Conservation (phyloP, 2,888 invertebrate species). For the Epistrophella euchroma region DNA sequence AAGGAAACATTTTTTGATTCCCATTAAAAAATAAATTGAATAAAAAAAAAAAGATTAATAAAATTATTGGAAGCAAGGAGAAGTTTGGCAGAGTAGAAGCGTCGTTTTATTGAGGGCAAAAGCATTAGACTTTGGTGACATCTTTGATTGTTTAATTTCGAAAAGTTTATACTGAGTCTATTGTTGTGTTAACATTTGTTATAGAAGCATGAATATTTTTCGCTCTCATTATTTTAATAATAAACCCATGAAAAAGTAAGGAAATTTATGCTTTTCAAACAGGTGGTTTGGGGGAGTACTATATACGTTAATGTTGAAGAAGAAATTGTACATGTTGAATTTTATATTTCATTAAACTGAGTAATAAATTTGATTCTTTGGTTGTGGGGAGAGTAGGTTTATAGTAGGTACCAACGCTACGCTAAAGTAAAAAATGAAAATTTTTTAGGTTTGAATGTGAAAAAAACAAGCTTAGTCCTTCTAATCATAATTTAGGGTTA, state of each 20-base stretch:
- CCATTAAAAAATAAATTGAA: background rate
- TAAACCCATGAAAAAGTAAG: background rate
- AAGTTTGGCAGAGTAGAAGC: slow-evolving; percentile 2
- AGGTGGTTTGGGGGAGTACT: background rate
- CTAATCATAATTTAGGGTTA: background rate
- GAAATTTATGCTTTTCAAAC: background rate
- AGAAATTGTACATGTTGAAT: background rate
- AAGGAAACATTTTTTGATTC: background rate
- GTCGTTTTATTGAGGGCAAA: slow-evolving; percentile 1
- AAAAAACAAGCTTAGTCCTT: background rate
- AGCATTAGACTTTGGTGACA: slow-evolving; percentile 37
- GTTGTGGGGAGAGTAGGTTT: background rate
- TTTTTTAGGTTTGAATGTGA: background rate
- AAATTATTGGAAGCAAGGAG: background rate
- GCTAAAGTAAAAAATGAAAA: background rate
- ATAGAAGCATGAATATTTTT: slow-evolving; percentile 1
- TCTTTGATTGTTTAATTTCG: slow-evolving; percentile 33
- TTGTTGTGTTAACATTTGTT: slow-evolving; percentile 5
- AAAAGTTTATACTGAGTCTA: slow-evolving; percentile 6
- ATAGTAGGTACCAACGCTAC: too few relatives aligned
- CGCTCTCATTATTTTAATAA: background rate
- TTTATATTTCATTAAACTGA: background rate
- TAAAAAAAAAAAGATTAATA: slow-evolving; percentile 13
- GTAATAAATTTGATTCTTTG: background rate
- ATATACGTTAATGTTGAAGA: background rate